Base-by-base conservation (phyloP, 2,113 vertebrate species). In the Cyphomyrus plagiostoma region DNA sequence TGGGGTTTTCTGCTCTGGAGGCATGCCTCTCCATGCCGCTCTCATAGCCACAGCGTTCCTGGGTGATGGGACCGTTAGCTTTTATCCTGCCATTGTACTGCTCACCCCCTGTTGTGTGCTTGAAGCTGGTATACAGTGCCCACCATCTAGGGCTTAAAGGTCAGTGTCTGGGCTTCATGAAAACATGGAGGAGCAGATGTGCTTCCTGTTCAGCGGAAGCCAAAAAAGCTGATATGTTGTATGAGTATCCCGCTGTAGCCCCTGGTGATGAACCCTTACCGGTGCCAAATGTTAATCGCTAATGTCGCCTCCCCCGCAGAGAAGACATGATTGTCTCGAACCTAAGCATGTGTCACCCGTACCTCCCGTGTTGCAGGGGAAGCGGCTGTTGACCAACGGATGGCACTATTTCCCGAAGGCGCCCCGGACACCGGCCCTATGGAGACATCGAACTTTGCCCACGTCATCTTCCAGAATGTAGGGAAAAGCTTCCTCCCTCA, bases 381-480 rank as follows among this genome's bases (percentile, higher is more conserved):
- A 92, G 92, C 91, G 86, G 90, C 93, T 94, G 93, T 93, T 94
- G 94, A 95, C 77, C 91, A 48, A n/a, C 58, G 92, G 92, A 99
- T 99, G 98, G 97, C 97, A 89, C 97, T 97, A 7, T 97, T 97
- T 95, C 97, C 97, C 95, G 97, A 98, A 95, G 94, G 96, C 94
- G 95, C 96, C 0, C 96, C 97, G 66, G 96, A 97, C 77, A 92
- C 93, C 89, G 96, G 92, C 91, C 3, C 96, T 90, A 96, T 97
- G 95, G 98, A 99, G 93, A 97, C 96, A 1, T 99, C 98, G 88
- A 99, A 99, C 95, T 99, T 99, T 93, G 98, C 98, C 45, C 98
- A 99, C 62, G 98, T 99, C 92, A 99, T 99, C 95, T 99, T 99
- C 95, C 98, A 99, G 95, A 98, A 99, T 94, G 98, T 99, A 62